Evolutionary conservation across 1,140 invertebrate species (phyloP).

Genomic region (Zophobas morio): DNA sequence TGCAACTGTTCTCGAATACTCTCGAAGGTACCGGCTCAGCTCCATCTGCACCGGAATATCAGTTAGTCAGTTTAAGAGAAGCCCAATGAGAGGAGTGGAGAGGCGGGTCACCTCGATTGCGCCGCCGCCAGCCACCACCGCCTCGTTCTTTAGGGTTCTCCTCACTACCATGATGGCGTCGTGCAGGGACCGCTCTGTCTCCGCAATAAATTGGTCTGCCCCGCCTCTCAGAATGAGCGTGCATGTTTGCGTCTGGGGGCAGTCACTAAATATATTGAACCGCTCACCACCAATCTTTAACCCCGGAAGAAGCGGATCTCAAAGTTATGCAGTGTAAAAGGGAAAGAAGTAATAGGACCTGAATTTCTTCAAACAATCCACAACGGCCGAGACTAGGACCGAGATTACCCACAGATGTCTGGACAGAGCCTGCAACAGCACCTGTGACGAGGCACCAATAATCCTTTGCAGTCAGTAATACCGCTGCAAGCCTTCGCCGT

Average conservation of each 20-base stretch:
- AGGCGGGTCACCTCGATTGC: too few species aligned
- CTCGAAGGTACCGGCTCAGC: slow-evolving; percentile 91
- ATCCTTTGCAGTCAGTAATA: too few species aligned
- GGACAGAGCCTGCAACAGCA: slow-evolving; percentile 92
- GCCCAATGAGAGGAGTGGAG: too few species aligned
- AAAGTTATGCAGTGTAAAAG: too few species aligned
- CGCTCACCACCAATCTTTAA: slow-evolving; percentile 93
- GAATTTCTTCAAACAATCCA: slow-evolving; percentile 91
- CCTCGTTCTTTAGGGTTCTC: slow-evolving; percentile 94
- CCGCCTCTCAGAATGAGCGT: slow-evolving; percentile 97
- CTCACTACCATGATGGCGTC: slow-evolving; percentile 99
- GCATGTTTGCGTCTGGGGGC: slow-evolving; percentile 94
- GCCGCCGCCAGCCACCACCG: slow-evolving; percentile 86
- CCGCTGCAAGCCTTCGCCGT: slow-evolving; percentile 99
- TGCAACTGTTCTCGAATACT: slow-evolving; percentile 91
- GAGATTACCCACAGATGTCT: slow-evolving; percentile 93
- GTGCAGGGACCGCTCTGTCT: slow-evolving; percentile 98
- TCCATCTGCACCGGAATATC: too few species aligned
- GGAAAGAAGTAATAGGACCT: too few species aligned
- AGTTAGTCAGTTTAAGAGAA: too few species aligned
- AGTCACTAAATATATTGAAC: slow-evolving; percentile 84
- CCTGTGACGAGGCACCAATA: too few species aligned
- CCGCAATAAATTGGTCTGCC: slow-evolving; percentile 98
- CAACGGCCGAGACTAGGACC: slow-evolving; percentile 88
- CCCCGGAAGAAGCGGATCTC: too few species aligned